These are phyloP conservation scores for Onychomys leucogaster DNA, from an alignment of 2,797 vertebrate genomes.

Conservation along the genomic window DNA sequence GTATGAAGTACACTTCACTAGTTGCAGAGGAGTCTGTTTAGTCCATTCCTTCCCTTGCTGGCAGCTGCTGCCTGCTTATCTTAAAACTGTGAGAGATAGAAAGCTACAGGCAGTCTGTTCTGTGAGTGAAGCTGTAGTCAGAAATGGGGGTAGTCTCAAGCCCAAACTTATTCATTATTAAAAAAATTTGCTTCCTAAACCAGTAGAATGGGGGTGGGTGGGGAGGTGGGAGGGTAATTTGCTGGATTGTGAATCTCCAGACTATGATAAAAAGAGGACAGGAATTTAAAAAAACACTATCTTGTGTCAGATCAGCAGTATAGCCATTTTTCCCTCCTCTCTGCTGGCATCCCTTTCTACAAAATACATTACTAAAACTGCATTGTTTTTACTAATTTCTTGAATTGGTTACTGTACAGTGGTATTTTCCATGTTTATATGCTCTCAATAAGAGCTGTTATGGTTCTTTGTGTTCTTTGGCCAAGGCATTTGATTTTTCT, in stretches of 20 bases:
- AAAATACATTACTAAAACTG: neutral
- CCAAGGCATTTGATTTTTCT: neutral
- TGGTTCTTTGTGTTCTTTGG: neutral
- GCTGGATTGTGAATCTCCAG: neutral
- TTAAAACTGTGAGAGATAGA: neutral
- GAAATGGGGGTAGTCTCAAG: neutral
- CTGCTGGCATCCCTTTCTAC: neutral
- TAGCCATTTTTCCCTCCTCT: neutral
- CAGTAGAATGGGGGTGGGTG: neutral
- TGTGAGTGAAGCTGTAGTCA: neutral
- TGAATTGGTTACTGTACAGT: neutral
- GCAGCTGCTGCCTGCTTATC: neutral
- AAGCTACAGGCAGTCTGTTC: neutral
- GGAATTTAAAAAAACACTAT: neutral
- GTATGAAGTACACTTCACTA: neutral
- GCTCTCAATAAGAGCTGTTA: neutral
- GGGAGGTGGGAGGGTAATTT: neutral
- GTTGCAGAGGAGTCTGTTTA: neutral
- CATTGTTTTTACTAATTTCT: neutral
- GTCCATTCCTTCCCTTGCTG: neutral
- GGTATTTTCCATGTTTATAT: neutral
- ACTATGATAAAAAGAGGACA: neutral
- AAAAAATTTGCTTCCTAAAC: neutral
- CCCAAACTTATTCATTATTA: neutral
- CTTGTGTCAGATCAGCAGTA: neutral